phyloP scores from a whole-genome alignment of 2,888 invertebrate species.

The Orchesellides sinensis region DNA sequence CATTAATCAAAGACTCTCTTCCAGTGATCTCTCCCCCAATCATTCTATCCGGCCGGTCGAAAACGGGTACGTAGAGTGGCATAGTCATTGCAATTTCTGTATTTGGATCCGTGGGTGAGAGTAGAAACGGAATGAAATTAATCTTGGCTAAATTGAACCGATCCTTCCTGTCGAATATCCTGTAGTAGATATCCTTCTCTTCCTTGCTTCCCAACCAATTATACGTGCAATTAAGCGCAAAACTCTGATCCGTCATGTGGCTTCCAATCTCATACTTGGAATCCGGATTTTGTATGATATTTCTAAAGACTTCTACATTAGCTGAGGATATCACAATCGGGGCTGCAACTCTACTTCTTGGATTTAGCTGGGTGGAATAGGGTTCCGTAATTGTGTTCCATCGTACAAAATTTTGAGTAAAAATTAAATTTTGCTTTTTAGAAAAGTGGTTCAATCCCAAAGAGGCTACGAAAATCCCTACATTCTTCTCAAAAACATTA shows the following conservation, averaged over 20 bases:
- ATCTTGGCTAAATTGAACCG: slow-evolving; percentile 97
- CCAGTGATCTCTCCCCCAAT: slow-evolving; percentile 97
- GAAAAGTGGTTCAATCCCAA: slow-evolving; percentile 93
- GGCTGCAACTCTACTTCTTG: slow-evolving; percentile 94
- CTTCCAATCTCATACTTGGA: slow-evolving; percentile 97
- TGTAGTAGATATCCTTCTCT: slow-evolving; percentile 81
- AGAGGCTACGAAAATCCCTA: slow-evolving; percentile 91
- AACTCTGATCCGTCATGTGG: slow-evolving; percentile 95
- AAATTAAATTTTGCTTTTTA: slow-evolving; percentile 87
- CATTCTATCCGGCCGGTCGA: slow-evolving; percentile 83
- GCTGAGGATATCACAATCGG: slow-evolving; percentile 91
- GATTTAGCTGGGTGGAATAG: slow-evolving; percentile 86
- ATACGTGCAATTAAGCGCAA: slow-evolving; percentile 93
- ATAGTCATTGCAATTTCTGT: slow-evolving; percentile 89
- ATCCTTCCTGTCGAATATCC: slow-evolving; percentile 84
- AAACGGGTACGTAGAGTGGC: slow-evolving; percentile 87
- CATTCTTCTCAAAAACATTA: slow-evolving; percentile 93
- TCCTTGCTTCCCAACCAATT: slow-evolving; percentile 94
- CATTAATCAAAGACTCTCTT: slow-evolving; percentile 85
- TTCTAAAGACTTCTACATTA: slow-evolving; percentile 92
- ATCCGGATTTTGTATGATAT: slow-evolving; percentile 93
- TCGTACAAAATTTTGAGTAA: slow-evolving; percentile 91
- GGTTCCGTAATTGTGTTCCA: slow-evolving; percentile 92
- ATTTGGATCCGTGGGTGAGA: slow-evolving; percentile 92
- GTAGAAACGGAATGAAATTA: slow-evolving; percentile 91